Evolutionary conservation across 2,113 vertebrate genomes (phyloP).

Genomic region (Hippocampus mohnikei): DNA sequence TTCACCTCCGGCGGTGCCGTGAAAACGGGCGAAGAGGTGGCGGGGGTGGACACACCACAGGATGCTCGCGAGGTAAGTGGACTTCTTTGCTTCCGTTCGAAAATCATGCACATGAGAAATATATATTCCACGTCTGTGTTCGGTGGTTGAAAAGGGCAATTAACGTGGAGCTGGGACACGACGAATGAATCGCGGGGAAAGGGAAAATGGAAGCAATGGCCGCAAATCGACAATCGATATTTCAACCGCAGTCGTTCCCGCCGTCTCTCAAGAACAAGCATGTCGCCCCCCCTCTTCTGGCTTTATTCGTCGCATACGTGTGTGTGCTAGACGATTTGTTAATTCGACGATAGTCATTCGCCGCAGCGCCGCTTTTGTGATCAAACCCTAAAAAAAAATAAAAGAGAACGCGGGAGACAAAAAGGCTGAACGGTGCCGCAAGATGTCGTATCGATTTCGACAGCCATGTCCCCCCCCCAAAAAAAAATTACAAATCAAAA

Average conservation of each 20-base stretch:
- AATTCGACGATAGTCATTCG: conserved; percentile 67
- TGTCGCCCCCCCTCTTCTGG: conserved; percentile 22
- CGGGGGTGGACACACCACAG: conserved; percentile 44
- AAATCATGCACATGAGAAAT: too few relatives aligned
- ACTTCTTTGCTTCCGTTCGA: background rate
- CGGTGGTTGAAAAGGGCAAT: background rate
- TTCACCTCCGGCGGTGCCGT: conserved; percentile 32
- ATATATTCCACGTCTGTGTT: background rate
- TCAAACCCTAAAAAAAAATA: conserved; percentile 7
- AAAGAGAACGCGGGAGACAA: background rate
- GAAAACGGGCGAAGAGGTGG: conserved; percentile 16
- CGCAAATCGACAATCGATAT: conserved; percentile 68
- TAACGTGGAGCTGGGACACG: background rate
- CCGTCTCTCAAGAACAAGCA: conserved; percentile 57
- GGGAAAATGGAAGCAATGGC: conserved; percentile 51
- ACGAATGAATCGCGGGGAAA: conserved; percentile 34
- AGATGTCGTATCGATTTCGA: conserved; percentile 3
- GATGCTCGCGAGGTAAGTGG: conserved; percentile 55
- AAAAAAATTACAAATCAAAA: background rate
- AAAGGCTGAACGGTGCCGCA: conserved; percentile 21
- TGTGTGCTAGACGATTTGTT: conserved; percentile 18
- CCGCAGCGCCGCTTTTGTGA: conserved; percentile 58
- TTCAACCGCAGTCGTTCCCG: conserved; percentile 69
- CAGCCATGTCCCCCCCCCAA: background rate
- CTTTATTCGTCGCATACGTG: conserved; percentile 18